Evolutionary conservation across 2,888 invertebrate species (phyloP), one percentile per base, ranked within the genome.

Genomic region (Tricholauxania praeusta): DNA sequence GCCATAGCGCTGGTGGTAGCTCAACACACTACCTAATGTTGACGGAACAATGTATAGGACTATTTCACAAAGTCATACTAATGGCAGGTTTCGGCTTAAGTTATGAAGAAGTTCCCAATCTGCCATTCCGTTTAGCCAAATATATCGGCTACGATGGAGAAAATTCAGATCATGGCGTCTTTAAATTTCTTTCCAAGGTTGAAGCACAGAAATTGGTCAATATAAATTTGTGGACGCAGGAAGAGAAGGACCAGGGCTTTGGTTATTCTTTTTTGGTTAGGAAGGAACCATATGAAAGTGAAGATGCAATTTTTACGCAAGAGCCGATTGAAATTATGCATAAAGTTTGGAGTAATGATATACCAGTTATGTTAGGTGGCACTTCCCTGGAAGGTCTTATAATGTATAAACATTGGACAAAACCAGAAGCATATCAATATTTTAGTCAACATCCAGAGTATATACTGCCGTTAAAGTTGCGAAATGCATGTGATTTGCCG

Each of bases 1-100:
- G 89, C 0, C 76, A 89, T 76, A 89, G 89, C 79, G 87, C 88
- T n/a, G 89, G 89, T 15, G 86, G 84, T 49, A 81, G 80, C 19
- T 76, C 84, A 0, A 84, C 86, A 1, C 87, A 89, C 59, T 82
- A 84, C 49, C 78, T 89, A 48, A 80, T 88, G 74, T 77, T 88
- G 12, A 88, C 88, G 15, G 88, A 88, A 2, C 82, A 85, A 78
- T 79, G 88, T 0, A 86, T 87, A 78, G 83, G 82, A 3, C 82
- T 86, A 2, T 87, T 87, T 52, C 79, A 85, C 52, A 85, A 83
- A 72, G 83, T 80, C 2, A 85, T 86, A 10, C 74, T 86, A 2
- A 79, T 84, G 83, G 81, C 83, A 0, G 83, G 83, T 15, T 48
- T 32, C 19, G 72, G 49, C 1, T 22, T 68, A 6, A 68, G 49